Base-by-base conservation (phyloP, 2,888 invertebrate genomes). In the Mellilla xanthometata region DNA sequence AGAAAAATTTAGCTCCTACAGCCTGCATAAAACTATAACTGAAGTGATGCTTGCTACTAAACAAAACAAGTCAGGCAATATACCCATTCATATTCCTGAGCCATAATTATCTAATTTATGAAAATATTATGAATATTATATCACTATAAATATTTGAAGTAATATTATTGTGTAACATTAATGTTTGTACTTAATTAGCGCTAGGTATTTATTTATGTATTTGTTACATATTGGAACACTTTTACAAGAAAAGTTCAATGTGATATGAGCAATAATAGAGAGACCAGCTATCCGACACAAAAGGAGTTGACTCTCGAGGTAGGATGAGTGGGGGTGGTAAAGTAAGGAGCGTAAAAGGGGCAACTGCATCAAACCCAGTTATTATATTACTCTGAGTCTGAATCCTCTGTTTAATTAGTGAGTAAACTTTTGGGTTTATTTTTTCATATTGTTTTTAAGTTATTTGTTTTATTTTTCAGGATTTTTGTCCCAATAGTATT, bases 401-500 rank as follows among this genome's bases (percentile, higher is more conserved):
- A 84, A 85, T 79, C 83, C 84, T 86, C 78, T 88, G 79, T 86
- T 85, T 85, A 77, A 85, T 87, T 88, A 88, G 87, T 87, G 80
- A 85, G 87, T 88, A 87, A 55, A 87, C 81, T 86, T 88, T 88
- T 83, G 80, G 83, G 83, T 87, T 89, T 80, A 80, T 85, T 86
- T 56, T 88, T 87, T 88, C 85, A 81, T 87, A 86, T 86, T 87
- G 85, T 87, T 88, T 89, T 88, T 88, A 88, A 87, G 86, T 89
- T 88, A 84, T 88, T 86, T 85, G 86, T 85, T 88, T 87, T 50
- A 38, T 48, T 48, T 56, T 56, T 54, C 86, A 81, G 88, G 87
- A 87, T 88, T 89, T 89, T 89, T 88, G 88, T 89, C 89, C 89
- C 88, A 80, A 82, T 89, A 89, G 88, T 81, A 83, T 88, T 88